A percentile compares a stretch with the other conserved stretches of the same genome.
phyloP scores from a whole-genome alignment of 2,113 vertebrate species.

The Mormoops blainvillei region DNA sequence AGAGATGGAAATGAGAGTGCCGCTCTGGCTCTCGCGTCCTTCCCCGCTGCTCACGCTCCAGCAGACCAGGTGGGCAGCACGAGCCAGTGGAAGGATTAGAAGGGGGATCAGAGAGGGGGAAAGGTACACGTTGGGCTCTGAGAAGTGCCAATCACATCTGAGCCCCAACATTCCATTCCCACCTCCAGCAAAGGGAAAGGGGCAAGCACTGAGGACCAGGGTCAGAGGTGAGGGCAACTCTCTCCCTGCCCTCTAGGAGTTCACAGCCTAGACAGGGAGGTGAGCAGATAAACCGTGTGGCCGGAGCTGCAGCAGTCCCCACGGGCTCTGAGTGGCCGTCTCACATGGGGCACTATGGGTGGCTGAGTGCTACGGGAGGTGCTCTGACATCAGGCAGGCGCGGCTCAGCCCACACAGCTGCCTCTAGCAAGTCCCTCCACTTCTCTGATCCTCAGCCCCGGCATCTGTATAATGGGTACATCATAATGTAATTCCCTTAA shows the following conservation, averaged over 20 bases:
- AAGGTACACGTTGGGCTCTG: accelerated
- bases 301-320: neutral
- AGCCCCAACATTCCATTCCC: neutral
- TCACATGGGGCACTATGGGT: neutral
- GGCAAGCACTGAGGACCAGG: accelerated
- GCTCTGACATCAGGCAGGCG: neutral
- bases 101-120: neutral
- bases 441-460: neutral
- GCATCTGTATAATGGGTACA: neutral
- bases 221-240: neutral
- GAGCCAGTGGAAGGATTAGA: neutral
- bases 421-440: neutral
- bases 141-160: accelerated
- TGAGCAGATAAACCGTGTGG: neutral
- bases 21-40: neutral
- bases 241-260: neutral
- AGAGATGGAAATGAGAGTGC: neutral
- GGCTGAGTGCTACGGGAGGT: neutral
- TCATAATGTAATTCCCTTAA: neutral
- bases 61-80: no score
- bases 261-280: accelerated
- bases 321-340: neutral
- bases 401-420: accelerated
- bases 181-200: neutral
- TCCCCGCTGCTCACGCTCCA: neutral